These are phyloP conservation scores for Pontoporia blainvillei DNA, from an alignment of 2,113 vertebrate genomes.

Conservation along the genomic window DNA sequence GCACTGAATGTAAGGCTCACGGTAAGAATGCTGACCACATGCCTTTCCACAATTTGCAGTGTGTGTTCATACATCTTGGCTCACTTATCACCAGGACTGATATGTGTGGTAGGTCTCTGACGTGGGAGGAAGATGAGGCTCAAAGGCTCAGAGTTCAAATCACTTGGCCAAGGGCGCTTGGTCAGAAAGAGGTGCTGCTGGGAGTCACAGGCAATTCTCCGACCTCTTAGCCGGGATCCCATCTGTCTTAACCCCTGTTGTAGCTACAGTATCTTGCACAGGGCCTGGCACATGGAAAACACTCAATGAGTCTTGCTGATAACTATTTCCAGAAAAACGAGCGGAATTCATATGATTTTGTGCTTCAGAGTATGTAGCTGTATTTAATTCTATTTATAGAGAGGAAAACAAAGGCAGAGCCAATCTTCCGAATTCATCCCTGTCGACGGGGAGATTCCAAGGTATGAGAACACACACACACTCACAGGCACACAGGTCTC, in stretches of 20 bases:
- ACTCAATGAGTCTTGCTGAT: neutral
- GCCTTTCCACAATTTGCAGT: neutral
- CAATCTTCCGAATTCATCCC: neutral
- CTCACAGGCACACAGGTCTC: neutral
- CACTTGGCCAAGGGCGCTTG: fast-evolving
- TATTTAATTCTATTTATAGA: neutral
- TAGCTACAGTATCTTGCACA: no score
- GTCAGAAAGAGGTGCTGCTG: fast-evolving
- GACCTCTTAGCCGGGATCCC: neutral
- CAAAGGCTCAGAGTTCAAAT: neutral
- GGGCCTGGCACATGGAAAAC: no score
- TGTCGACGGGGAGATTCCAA: neutral
- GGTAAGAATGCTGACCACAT: fast-evolving
- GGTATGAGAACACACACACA: neutral
- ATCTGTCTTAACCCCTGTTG: neutral
- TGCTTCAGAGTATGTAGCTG: neutral
- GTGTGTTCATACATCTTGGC: fast-evolving
- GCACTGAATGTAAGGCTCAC: neutral
- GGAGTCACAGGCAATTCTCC: neutral
- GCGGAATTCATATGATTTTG: neutral
- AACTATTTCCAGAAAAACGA: neutral
- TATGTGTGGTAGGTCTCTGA: fast-evolving
- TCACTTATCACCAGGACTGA: neutral
- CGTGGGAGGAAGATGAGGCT: neutral
- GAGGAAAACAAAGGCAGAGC: neutral